Evolutionary conservation across 2,113 vertebrate species (phyloP).

Genomic region (Mohoua ochrocephala): DNA sequence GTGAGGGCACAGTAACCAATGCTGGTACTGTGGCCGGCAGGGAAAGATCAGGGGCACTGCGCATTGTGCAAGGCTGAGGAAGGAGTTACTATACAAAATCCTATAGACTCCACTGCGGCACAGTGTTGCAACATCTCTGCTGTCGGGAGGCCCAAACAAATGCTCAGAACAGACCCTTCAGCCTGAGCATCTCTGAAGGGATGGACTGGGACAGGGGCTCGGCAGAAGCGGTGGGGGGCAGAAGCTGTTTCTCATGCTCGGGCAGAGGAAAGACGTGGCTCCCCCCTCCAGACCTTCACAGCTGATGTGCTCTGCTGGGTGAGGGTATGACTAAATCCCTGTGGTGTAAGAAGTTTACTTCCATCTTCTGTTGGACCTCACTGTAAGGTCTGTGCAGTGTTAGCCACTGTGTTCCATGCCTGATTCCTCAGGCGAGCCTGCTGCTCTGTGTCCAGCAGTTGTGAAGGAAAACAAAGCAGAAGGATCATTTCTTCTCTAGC

Average conservation of each 20-base stretch:
- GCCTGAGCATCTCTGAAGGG: neutral
- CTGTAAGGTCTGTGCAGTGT: neutral
- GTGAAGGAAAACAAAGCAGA: neutral
- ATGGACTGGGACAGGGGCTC: neutral
- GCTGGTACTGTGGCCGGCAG: accelerated
- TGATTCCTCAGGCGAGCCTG: neutral
- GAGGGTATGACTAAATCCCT: neutral
- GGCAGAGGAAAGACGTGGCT: neutral
- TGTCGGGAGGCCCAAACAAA: neutral
- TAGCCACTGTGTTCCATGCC: neutral
- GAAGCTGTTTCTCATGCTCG: accelerated
- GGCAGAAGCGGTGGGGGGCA: accelerated
- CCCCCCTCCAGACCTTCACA: accelerated
- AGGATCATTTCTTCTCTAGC: neutral
- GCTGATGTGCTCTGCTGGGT: neutral
- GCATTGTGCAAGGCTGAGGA: neutral
- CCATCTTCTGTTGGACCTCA: neutral
- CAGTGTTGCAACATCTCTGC: neutral
- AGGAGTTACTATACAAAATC: neutral
- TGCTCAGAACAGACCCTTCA: neutral
- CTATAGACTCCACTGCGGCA: accelerated
- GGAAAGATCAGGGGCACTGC: neutral
- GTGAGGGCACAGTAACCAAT: neutral
- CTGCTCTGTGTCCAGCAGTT: neutral
- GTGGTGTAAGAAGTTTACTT: neutral